Base-by-base conservation (phyloP, 2,113 vertebrate species). In the Dipodomys merriami region DNA sequence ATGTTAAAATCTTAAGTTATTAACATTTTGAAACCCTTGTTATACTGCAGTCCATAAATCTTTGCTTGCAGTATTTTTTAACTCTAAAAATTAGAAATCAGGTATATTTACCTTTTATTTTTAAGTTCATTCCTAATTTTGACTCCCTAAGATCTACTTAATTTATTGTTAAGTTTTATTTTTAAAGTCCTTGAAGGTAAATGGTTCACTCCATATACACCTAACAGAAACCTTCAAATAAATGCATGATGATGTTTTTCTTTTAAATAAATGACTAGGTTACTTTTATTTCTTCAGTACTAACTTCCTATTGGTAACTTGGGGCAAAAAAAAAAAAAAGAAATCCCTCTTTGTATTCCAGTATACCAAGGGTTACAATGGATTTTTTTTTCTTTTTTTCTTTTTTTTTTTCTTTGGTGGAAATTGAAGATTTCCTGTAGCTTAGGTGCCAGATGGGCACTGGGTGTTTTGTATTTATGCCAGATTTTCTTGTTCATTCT, bases 361-460 rank as follows among this genome's bases (percentile, higher is more conserved):
- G 95, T 98, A 97, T 98, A 98, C 98, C 98, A 98, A 98, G 98
- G 98, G 98, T 98, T 98, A 90, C 94, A 97, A 81, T 96, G 91
- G 94, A 97, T 94, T 87, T 2, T 46, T 57, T 57, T 57, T 16
- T 16, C 97, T 93, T 87, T 2, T 46, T 6, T 94, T 87, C 1
- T 46, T 39, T 39, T 39, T 39, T 6, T 39, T 39, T 39, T 5
- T 5, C 95, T 93, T 96, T 97, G 97, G 96, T 95, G 95, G 95
- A 97, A 98, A 95, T 94, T 91, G 88, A 97, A 96, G 81, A 97
- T 97, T 97, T 98, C 94, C 95, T 94, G 79, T 97, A 98, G 98
- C 97, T 98, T 97, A 98, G 97, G 98, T 98, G 98, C 98, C 98
- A 98, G 23, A 96, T 98, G 98, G 98, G 98, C 97, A 97, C 98